These are phyloP conservation scores for Crossocerus cetratus DNA, from an alignment of 2,888 invertebrate species.

Conservation along the genomic window DNA sequence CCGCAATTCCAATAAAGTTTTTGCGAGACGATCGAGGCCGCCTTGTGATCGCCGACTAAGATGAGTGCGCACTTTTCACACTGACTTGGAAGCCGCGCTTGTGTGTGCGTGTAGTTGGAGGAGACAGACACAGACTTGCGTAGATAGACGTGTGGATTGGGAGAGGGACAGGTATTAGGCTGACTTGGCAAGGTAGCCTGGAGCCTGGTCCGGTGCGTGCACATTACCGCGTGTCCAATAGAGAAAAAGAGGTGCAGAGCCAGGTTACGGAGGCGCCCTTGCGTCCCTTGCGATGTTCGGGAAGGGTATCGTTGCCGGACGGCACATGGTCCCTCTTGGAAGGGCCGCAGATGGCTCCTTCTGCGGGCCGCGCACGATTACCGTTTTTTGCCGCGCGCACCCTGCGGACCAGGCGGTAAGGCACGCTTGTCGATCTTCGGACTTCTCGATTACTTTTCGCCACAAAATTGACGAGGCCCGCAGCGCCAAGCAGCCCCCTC, in stretches of 20 bases:
- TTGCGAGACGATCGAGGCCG: not conserved
- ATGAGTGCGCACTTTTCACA: slow-evolving; percentile 36
- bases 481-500: not conserved
- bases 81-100: slow-evolving; percentile 18
- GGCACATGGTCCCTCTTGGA: slow-evolving; percentile 71
- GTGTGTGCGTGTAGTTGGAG: not conserved
- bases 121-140: not conserved
- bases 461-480: slow-evolving; percentile 48
- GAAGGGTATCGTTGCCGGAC: slow-evolving; percentile 57
- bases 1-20: not conserved
- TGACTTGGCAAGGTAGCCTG: not conserved
- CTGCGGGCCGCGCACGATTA: slow-evolving; percentile 71
- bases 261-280: slow-evolving; percentile 43
- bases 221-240: not conserved
- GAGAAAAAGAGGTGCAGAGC: slow-evolving; percentile 11
- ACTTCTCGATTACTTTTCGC: slow-evolving; percentile 54
- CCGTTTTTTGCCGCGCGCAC: slow-evolving; percentile 62
- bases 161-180: not conserved
- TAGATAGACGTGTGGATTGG: not conserved
- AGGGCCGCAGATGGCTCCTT: slow-evolving; percentile 74
- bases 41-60: slow-evolving; percentile 14
- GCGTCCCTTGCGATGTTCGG: slow-evolving; percentile 28
- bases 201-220: slow-evolving; percentile 4
- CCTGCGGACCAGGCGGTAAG: slow-evolving; percentile 51
- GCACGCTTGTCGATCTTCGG: slow-evolving; percentile 34